phyloP scores from a whole-genome alignment of 2,113 vertebrate species.

The Asarcornis scutulata region DNA sequence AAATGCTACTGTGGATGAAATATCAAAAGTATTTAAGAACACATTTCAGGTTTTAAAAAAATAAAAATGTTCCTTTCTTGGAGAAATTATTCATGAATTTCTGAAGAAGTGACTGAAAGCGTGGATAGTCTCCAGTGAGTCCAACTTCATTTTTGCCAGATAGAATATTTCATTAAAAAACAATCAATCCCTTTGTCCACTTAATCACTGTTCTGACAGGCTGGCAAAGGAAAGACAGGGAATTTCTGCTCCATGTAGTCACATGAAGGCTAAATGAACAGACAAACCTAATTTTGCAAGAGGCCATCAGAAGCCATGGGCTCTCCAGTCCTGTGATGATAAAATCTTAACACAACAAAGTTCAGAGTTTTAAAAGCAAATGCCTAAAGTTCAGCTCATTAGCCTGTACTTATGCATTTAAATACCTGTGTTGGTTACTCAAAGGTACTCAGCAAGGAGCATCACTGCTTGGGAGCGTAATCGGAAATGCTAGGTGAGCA shows the following conservation, averaged over 20 bases:
- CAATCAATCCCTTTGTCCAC: constrained; percentile 71
- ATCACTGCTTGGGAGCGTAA: not conserved
- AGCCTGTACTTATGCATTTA: not conserved
- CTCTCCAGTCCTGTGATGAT: not conserved
- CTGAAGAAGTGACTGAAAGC: constrained; percentile 60
- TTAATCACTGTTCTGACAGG: constrained; percentile 70
- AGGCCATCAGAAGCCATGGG: not conserved
- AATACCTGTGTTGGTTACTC: not conserved
- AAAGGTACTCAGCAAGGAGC: not conserved
- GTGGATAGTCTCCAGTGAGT: constrained; percentile 45
- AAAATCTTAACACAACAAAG: constrained; percentile 4
- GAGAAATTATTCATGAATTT: constrained; percentile 62
- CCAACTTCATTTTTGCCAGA: constrained; percentile 60
- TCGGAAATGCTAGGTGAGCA: not conserved
- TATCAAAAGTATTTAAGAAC: constrained; percentile 49
- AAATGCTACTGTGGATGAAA: constrained; percentile 49
- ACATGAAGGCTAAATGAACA: constrained; percentile 57
- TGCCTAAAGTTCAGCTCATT: not conserved
- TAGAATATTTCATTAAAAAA: constrained; percentile 71
- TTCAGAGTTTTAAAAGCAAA: not conserved
- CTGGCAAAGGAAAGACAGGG: constrained; percentile 48
- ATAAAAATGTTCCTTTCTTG: constrained; percentile 57
- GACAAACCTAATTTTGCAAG: constrained; percentile 52
- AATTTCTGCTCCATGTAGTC: constrained; percentile 35
- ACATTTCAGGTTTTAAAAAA: constrained; percentile 39